phyloP scores from a whole-genome alignment of 2,888 invertebrate species.

The Fragum sueziense region DNA sequence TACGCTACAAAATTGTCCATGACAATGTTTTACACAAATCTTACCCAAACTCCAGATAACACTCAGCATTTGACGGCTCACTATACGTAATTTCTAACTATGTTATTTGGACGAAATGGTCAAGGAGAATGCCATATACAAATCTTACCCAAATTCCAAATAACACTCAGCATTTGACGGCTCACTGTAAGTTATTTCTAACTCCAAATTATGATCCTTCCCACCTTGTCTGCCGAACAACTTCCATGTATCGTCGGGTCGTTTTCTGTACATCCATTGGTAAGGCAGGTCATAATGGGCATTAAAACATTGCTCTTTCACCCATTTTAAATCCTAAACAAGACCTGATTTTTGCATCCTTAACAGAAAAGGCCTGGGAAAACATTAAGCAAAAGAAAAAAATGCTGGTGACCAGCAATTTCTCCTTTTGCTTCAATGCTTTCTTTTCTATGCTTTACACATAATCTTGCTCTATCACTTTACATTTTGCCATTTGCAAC shows the following conservation, averaged over 20 bases:
- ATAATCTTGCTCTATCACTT: too few relatives aligned
- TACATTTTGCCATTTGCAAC: too few relatives aligned
- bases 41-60: neutral
- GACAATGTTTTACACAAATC: too few relatives aligned
- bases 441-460: too few relatives aligned
- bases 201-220: slow-evolving; percentile 37
- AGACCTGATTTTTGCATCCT: too few relatives aligned
- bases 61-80: slow-evolving; percentile 42
- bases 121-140: neutral
- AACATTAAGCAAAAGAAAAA: too few relatives aligned
- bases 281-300: slow-evolving; percentile 60
- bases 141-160: slow-evolving; percentile 2
- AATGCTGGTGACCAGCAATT: too few relatives aligned
- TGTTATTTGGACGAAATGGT: neutral
- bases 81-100: slow-evolving; percentile 4
- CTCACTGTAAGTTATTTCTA: slow-evolving; percentile 62
- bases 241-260: slow-evolving; percentile 49
- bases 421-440: too few relatives aligned
- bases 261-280: slow-evolving; percentile 63
- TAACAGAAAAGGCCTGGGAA: too few relatives aligned
- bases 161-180: slow-evolving; percentile 25
- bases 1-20: too few relatives aligned
- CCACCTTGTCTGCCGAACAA: slow-evolving; percentile 34
- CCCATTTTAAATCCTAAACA: too few relatives aligned
- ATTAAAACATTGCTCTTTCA: slow-evolving; percentile 57